Percentiles rank a stretch among this genome's conserved stretches.
Conservation (phyloP, 2,888 invertebrate species). For the Thecocarcelia acutangulata region DNA sequence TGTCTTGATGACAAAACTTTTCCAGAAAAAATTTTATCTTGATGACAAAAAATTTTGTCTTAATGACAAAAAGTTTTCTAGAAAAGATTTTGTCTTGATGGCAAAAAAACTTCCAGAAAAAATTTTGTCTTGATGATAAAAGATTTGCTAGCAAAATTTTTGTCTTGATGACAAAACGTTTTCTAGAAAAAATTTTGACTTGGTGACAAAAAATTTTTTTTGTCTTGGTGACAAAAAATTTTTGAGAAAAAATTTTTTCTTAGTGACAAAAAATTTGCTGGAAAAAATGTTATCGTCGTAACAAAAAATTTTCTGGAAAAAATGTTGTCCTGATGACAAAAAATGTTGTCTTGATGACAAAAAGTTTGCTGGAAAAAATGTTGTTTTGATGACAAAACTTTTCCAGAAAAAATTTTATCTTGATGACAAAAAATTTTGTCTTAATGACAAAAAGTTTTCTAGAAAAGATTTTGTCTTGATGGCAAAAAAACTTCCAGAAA, state of each 20-base stretch:
- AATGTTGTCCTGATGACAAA: too few relatives aligned
- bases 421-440: neutral
- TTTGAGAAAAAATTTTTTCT: neutral
- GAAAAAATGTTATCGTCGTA: neutral
- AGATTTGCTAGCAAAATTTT: conserved; percentile 17
- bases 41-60: neutral
- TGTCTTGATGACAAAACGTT: neutral
- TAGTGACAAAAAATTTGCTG: neutral
- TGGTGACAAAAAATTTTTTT: too few relatives aligned
- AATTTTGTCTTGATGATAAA: neutral
- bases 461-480: neutral
- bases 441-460: neutral
- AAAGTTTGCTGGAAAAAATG: too few relatives aligned
- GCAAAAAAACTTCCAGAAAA: neutral
- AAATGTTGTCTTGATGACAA: neutral
- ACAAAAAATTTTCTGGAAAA: too few relatives aligned
- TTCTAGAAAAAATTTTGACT: neutral
- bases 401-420: too few relatives aligned
- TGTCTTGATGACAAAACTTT: too few relatives aligned
- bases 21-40: too few relatives aligned
- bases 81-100: neutral
- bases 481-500: neutral
- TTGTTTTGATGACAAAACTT: too few relatives aligned
- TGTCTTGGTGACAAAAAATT: neutral
- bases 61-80: neutral